Evolutionary conservation across 2,113 vertebrate species (phyloP).

Genomic region (Acrocephalus arundinaceus): DNA sequence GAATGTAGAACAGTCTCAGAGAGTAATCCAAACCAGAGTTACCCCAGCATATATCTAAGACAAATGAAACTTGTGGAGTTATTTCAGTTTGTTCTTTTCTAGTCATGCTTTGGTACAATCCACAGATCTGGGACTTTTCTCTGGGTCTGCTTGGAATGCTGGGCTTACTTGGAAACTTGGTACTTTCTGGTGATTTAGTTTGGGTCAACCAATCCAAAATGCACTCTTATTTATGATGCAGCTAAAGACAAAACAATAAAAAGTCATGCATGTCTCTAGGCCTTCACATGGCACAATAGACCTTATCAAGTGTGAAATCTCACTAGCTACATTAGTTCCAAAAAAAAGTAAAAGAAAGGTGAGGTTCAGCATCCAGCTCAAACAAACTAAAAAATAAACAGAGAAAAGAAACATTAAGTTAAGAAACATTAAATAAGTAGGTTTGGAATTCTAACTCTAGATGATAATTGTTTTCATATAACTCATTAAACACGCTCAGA

Average conservation of each 20-base stretch:
- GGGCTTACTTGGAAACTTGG: neutral
- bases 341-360: neutral
- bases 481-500: neutral
- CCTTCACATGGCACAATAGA: neutral
- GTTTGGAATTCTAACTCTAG: neutral
- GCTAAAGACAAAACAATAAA: neutral
- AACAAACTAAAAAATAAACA: neutral
- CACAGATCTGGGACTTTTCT: neutral
- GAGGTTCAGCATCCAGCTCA: neutral
- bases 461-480: neutral
- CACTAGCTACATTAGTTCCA: neutral
- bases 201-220: neutral
- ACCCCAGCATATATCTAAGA: neutral
- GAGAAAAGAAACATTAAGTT: neutral
- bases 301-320: neutral
- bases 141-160: neutral
- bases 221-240: neutral
- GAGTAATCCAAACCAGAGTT: neutral
- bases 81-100: neutral
- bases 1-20: neutral
- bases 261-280: neutral
- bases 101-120: neutral
- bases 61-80: neutral
- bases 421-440: neutral
- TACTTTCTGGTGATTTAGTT: neutral